Percentiles rank a stretch among this genome's conserved stretches.
These are phyloP conservation scores for Palloptera scutellata DNA, from an alignment of 2,888 invertebrate genomes.

Conservation along the genomic window DNA sequence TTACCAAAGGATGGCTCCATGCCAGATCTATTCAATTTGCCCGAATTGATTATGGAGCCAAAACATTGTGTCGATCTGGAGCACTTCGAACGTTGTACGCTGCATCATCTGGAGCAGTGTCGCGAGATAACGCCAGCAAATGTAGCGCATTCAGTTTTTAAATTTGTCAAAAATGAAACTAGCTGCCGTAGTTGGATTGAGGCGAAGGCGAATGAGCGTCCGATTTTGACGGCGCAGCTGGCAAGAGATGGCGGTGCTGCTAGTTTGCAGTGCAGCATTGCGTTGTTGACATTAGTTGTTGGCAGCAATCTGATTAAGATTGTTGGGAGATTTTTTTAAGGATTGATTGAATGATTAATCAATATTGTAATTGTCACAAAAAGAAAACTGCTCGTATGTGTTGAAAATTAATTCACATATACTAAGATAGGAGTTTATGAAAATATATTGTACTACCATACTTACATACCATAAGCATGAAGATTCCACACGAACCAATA, in stretches of 20 bases:
- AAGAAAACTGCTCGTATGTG: no score
- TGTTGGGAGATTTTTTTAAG: background rate
- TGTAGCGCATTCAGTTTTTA: constrained; percentile 79
- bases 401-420: no score
- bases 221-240: constrained; percentile 44
- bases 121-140: constrained; percentile 80
- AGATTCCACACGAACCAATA: no score
- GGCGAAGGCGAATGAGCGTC: constrained; percentile 45
- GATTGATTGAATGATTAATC: no score
- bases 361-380: no score
- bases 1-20: constrained; percentile 62
- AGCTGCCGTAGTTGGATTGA: constrained; percentile 66
- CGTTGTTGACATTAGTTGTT: background rate
- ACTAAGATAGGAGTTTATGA: no score
- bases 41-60: constrained; percentile 70
- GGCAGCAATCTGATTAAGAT: constrained; percentile 3
- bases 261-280: background rate
- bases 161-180: constrained; percentile 73
- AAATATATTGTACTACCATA: no score
- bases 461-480: no score
- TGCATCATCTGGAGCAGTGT: constrained; percentile 69
- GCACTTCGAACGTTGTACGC: constrained; percentile 57
- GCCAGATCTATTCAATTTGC: constrained; percentile 61
- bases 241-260: constrained; percentile 32
- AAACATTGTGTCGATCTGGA: constrained; percentile 61